A percentile compares a stretch with the other conserved stretches of the same genome.
phyloP scores from a whole-genome alignment of 2,113 vertebrate genomes.

The Syngnathus scovelli region DNA sequence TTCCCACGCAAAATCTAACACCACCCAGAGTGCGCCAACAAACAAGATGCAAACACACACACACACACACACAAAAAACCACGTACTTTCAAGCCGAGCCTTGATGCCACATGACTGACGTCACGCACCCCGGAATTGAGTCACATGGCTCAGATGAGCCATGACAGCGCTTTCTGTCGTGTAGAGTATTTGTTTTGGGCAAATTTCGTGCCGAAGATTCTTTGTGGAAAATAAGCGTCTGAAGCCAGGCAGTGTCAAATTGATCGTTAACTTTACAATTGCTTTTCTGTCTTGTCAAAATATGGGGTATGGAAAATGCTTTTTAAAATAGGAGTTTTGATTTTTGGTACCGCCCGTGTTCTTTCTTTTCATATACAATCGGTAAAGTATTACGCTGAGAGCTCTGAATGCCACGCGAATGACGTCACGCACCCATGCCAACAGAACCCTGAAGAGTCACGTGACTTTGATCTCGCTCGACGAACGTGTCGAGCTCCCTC shows the following conservation, averaged over 20 bases:
- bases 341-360: too few relatives aligned
- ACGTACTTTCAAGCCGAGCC: background rate
- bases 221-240: too few relatives aligned
- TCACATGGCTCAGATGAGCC: background rate
- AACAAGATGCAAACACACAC: background rate
- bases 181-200: too few relatives aligned
- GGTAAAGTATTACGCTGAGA: too few relatives aligned
- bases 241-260: too few relatives aligned
- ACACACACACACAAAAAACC: background rate
- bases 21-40: background rate
- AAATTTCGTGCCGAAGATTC: too few relatives aligned
- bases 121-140: conserved; percentile 5
- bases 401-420: background rate
- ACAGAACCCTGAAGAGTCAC: background rate
- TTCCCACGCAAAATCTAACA: background rate
- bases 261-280: too few relatives aligned
- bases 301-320: too few relatives aligned
- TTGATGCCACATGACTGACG: background rate
- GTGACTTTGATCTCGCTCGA: background rate
- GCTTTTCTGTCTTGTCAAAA: too few relatives aligned
- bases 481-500: conserved; percentile 29
- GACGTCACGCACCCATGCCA: conserved; percentile 6
- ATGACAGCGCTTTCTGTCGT: background rate
- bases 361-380: too few relatives aligned
- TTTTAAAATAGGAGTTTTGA: too few relatives aligned